Evolutionary conservation across 1,140 invertebrate genomes (phyloP).

Genomic region (Bombus superbus): DNA sequence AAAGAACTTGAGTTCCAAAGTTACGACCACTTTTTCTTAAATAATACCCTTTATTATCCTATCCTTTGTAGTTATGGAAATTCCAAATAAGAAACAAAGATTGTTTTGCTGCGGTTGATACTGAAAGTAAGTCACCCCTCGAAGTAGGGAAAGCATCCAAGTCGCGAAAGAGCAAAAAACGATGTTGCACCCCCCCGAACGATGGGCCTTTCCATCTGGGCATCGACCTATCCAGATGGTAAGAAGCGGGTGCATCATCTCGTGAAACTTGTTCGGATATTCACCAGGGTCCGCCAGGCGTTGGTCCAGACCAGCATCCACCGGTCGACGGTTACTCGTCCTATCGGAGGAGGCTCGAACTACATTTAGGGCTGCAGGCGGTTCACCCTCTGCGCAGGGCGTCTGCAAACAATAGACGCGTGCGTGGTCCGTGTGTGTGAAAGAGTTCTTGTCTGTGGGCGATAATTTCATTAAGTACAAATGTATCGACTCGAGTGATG

Average conservation of each 20-base stretch:
- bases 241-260: constrained; percentile 48
- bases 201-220: neutral
- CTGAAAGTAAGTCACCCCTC: neutral
- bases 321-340: constrained; percentile 49
- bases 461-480: constrained; percentile 48
- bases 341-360: constrained; percentile 61
- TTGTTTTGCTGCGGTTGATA: neutral
- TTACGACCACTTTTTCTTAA: neutral
- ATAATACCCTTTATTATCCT: neutral
- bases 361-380: constrained; percentile 61
- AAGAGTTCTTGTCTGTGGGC: constrained; percentile 17
- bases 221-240: constrained; percentile 62
- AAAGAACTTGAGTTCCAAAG: neutral
- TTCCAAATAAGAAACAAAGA: neutral
- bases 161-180: neutral
- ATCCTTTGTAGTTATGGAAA: neutral
- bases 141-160: neutral
- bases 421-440: constrained; percentile 41
- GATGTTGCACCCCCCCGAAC: neutral
- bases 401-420: constrained; percentile 65
- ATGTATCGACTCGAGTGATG: constrained; percentile 1
- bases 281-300: constrained; percentile 75
- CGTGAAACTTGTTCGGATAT: constrained; percentile 17
- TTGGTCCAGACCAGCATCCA: constrained; percentile 77
- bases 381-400: constrained; percentile 61